Evolutionary conservation across 1,140 invertebrate species (phyloP), one percentile per base, ranked within the genome.

Genomic region (Aphaenogaster ashmeadi): DNA sequence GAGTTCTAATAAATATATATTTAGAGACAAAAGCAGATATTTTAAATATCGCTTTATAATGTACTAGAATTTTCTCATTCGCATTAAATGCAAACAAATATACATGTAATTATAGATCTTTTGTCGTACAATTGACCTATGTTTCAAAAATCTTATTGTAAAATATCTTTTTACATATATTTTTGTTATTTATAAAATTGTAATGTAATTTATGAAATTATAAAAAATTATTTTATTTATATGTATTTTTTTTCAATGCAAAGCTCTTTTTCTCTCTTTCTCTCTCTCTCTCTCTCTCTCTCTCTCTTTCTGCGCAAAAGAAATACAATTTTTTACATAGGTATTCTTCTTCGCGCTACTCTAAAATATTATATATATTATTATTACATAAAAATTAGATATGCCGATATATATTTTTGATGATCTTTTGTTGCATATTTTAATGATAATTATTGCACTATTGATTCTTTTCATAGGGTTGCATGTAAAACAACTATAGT

Each of bases 321-420:
- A 38, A 36, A 15, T 8, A 18, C 15, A 64, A 18, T 64, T 64
- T 38, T 64, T 8, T 64, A 0, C 33, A 62, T 4, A 56, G 7
- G 4, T 27, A 36, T 66, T 21, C 3, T 7, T 41, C 9, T 67
- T 21, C 8, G 4, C 3, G 18, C 44, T 67, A 44, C 9, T 21
- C 3, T 62, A 3, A 67, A 67, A 44, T 21, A 33, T 33, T 33
- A 62, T 62, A 62, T 33, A 13, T 67, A 67, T 67, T 67, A 44
- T 64, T 64, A 15, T 64, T 38, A 38, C 1, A 33, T 3, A 6
- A 18, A 56, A 56, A 64, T 64, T 64, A 38, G 6, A 36, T 62
- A 27, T 27, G 27, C 27, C 27, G 5, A 66, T 66, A 66, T n/a
- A 67, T 21, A 69, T 69, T 47, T 69, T 69, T n/a, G n/a, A 69